phyloP scores from a whole-genome alignment of 2,888 invertebrate genomes.

The Ceraclea dissimilis region DNA sequence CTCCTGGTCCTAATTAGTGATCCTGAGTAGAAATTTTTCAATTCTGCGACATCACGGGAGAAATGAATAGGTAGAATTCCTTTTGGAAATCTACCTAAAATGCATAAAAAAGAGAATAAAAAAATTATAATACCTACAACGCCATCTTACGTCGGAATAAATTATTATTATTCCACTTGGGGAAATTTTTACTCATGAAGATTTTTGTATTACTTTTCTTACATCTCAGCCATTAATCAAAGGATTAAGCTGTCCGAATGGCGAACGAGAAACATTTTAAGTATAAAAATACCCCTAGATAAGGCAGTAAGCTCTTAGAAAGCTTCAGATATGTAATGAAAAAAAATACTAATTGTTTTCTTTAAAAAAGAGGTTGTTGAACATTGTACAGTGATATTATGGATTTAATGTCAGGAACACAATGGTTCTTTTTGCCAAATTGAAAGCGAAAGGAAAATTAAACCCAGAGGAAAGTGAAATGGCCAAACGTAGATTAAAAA shows the following conservation, averaged over 20 bases:
- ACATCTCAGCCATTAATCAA: conserved; percentile 19
- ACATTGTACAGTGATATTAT: no score
- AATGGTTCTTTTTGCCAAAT: no score
- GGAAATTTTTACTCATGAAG: conserved; percentile 5
- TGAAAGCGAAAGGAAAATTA: no score
- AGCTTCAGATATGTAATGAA: conserved; percentile 15
- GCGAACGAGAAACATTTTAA: conserved; percentile 11
- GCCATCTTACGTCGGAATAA: not conserved
- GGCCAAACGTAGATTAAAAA: no score
- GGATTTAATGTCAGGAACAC: no score
- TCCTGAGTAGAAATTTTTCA: no score
- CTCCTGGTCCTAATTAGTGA: no score
- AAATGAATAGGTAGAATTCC: no score
- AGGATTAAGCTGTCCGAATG: conserved; percentile 21
- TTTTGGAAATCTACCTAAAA: no score
- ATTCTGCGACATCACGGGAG: no score
- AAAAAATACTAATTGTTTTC: conserved; percentile 3
- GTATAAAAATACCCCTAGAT: conserved; percentile 8
- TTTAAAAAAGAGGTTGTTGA: not conserved
- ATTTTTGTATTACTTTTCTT: conserved; percentile 13
- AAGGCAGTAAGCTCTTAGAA: conserved; percentile 9
- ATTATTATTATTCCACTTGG: not conserved
- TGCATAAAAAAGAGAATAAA: no score
- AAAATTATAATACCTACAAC: not conserved
- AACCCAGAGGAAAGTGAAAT: no score